Base-by-base conservation (phyloP, 1,140 invertebrate genomes). In the Pseudobourletiella spinata region DNA sequence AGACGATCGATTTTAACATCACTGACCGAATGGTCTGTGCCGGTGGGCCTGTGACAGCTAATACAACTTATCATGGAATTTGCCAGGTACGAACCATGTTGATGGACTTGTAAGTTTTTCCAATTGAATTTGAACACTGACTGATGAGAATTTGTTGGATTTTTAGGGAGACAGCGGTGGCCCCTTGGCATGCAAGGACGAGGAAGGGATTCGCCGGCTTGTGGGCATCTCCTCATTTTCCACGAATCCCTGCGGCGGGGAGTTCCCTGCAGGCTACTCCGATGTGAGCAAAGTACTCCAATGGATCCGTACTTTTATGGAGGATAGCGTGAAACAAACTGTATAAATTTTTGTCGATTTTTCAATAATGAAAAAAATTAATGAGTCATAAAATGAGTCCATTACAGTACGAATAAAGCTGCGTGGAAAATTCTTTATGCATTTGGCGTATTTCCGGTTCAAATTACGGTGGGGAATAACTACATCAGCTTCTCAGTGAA, bases 271-370 rank as follows among this genome's bases (percentile, higher is more conserved):
- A 11, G 46, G 46, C 46, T 48, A 48, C 22, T 11, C 46, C 22
- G 6, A 22, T 6, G 46, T 48, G 8, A 15, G 8, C 11, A 6
- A 48, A n/a, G 16, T 11, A 11, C 16, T 48, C 22, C 16, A 6
- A 6, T 48, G 74, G 72, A 42, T 54, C 35, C 52, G 6, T 8
- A 8, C 18, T 22, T 48, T 48, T 25, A 48, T 48, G 24, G 46
- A 39, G 32, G n/a, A 39, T 8, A n/a, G n/a, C n/a, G 32, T 11
- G 8, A 11, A 39, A 39, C 8, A n/a, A 39, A 39, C n/a, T 39
- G 8, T 39, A 39, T 39, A 39, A 39, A 39, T 39, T 39, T 39
- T 39, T n/a, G n/a, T n/a, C n/a, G n/a, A n/a, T n/a, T n/a, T n/a
- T n/a, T n/a, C n/a, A n/a, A n/a, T n/a, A n/a, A n/a, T n/a, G n/a